Base-by-base conservation (phyloP, 2,888 invertebrate genomes). In the Candidula unifasciata region DNA sequence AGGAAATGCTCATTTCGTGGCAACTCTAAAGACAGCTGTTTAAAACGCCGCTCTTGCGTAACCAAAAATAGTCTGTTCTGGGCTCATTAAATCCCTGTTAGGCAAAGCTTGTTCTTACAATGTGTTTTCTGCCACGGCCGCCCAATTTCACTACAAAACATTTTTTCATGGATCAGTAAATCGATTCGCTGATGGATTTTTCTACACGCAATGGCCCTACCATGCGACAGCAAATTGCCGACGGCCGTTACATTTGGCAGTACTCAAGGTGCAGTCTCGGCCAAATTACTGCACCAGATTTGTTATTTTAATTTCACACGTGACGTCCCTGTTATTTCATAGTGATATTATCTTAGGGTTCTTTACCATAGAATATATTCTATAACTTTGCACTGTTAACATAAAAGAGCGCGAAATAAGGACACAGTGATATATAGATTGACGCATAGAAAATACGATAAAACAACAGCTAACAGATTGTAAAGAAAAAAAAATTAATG, bases 41-140 rank as follows among this genome's bases (percentile, higher is more conserved):
- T 24, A 60, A 60, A 60, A 60, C 60, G 21, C 5, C 60, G n/a
- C 24, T 24, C 60, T 24, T n/a, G 60, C 13, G 21, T 21, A 60
- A 16, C 21, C n/a, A 60, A 60, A 60, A 60, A 60, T 60, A 60
- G 18, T 18, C 60, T 60, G 10, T n/a, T 24, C 5, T 60, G 60
- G n/a, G n/a, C 60, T 60, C 60, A 60, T 60, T 60, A 60, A 60
- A 24, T 60, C 60, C 60, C 60, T 60, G 60, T 60, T 60, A 60
- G 21, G n/a, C 60, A 24, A 21, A 60, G 60, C 60, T n/a, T 3
- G 60, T 60, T 21, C 60, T 60, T 60, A 24, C 24, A 60, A 60
- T 60, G 60, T 60, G 60, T 60, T 60, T 60, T 60, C 60, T 60
- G 60, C 21, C 60, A 60, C 21, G n/a, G 60, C 60, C n/a, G 60